Evolutionary conservation across 2,888 invertebrate species (phyloP), one percentile per base, ranked within the genome.

Genomic region (Papilio demoleus): DNA sequence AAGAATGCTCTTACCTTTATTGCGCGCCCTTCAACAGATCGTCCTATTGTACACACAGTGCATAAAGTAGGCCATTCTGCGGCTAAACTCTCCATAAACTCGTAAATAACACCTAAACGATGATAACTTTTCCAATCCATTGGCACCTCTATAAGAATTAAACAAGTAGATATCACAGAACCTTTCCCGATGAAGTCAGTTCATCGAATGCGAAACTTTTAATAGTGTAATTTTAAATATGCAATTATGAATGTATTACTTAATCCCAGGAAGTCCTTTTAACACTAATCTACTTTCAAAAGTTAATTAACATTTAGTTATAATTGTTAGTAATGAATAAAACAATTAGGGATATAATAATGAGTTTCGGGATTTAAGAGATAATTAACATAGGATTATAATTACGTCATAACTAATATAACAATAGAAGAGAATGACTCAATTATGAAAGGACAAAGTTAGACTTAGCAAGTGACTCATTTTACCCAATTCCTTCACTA

Each of bases 51-150:
- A 50, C 58, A 75, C 2, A 90, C 84, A 5, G 79, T 73, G 70
- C 91, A 91, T 47, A 91, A 75, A 61, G 87, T 83, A 0, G 92
- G 92, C 62, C 80, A 88, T 59, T 87, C 81, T 11, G 59, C 42
- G 0, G 79, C 85, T 63, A 92, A 79, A 40, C 72, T 76, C 8
- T 92, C 87, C 83, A 92, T 76, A 62, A 88, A 91, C 0, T 74
- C 75, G 71, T 92, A 88, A 36, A 92, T 90, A 0, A 83, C 80
- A n/a, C 82, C 81, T 66, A 92, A 74, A 3, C 87, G 81, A 50
- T 92, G 86, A 73, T 90, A 92, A 45, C 73, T 81, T 8, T 77
- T 78, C 92, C 92, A 92, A 71, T 92, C 87, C 88, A 92, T 92
- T 59, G 68, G 45, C 45, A 56, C 64, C 71, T 38, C 66, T 63